Percentiles rank a stretch among this genome's conserved stretches.
Evolutionary conservation across 53 echinoderm and acorn worm species (phyloP).

Genomic region (Crossaster papposus): DNA sequence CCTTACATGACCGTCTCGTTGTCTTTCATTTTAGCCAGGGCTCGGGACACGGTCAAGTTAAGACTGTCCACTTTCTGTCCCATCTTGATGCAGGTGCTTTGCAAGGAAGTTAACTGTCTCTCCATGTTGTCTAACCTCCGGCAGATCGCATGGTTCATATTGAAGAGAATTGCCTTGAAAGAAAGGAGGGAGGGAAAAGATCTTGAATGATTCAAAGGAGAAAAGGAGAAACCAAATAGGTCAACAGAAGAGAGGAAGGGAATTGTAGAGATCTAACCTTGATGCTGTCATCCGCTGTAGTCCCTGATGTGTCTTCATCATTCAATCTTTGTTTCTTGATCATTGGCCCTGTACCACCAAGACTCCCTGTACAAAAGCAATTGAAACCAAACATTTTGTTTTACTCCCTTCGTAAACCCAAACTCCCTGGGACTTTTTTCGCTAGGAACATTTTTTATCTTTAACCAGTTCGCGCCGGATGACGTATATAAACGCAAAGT

Average conservation of each 20-base stretch:
- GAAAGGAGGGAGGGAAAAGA: not conserved
- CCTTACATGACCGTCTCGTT: constrained; percentile 11
- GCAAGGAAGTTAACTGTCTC: constrained; percentile 49
- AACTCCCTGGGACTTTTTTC: no score
- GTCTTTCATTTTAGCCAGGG: constrained; percentile 33
- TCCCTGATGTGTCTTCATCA: not conserved
- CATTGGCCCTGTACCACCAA: constrained; percentile 28
- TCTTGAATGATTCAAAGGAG: not conserved
- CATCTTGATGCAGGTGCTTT: constrained; percentile 55
- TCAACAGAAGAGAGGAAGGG: not conserved
- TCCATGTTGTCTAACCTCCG: constrained; percentile 62
- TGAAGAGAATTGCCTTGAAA: constrained; percentile 46
- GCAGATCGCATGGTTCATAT: constrained; percentile 61
- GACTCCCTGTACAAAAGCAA: not conserved
- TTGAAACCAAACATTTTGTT: not conserved
- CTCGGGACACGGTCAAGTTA: constrained; percentile 22
- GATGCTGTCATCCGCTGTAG: constrained; percentile 35
- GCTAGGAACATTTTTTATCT: no score
- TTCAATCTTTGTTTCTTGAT: constrained; percentile 36
- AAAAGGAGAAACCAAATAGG: not conserved
- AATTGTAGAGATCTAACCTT: constrained; percentile 4
- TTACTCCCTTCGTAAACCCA: no score
- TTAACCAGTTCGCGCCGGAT: no score
- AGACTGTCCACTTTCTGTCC: constrained; percentile 62
- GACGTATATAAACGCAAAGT: no score